Percentiles rank a stretch among this genome's conserved stretches.
Conservation (phyloP, 2,113 vertebrate genomes). For the Mesocricetus auratus region DNA sequence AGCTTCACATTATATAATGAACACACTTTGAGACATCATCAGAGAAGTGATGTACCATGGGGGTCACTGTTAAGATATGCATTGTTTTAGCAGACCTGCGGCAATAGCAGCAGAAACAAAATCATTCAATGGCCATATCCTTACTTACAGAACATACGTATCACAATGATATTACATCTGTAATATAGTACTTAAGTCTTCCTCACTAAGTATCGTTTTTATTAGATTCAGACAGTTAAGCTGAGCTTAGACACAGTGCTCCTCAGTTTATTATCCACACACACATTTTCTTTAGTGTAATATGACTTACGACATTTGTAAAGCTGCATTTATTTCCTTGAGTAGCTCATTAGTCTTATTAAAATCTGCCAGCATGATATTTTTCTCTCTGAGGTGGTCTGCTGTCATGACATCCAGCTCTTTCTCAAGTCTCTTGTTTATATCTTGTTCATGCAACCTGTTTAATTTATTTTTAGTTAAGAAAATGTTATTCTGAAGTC, state of each 20-base stretch:
- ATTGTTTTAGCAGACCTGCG: not conserved
- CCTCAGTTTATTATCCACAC: constrained; percentile 75
- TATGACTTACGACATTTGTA: constrained; percentile 97
- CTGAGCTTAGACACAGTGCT: constrained; percentile 68
- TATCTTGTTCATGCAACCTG: constrained; percentile 98
- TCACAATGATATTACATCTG: not conserved
- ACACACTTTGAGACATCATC: constrained; percentile 4
- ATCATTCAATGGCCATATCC: not conserved
- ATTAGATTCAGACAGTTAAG: constrained; percentile 38
- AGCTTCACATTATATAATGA: not conserved
- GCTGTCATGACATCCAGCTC: constrained; percentile 94
- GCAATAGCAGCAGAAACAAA: not conserved
- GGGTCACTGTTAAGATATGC: not conserved
- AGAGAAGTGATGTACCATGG: not conserved
- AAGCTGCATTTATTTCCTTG: constrained; percentile 99
- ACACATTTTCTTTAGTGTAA: constrained; percentile 81
- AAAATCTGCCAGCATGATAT: constrained; percentile 99
- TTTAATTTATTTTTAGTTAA: constrained; percentile 90
- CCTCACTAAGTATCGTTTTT: constrained; percentile 51
- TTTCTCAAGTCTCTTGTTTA: constrained; percentile 97
- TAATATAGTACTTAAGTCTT: not conserved
- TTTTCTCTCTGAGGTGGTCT: constrained; percentile 95
- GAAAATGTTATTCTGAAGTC: constrained; percentile 87
- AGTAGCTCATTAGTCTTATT: constrained; percentile 99
- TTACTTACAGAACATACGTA: constrained; percentile 24